phyloP scores from a whole-genome alignment of 1,140 invertebrate genomes.

The Pinna nobilis region DNA sequence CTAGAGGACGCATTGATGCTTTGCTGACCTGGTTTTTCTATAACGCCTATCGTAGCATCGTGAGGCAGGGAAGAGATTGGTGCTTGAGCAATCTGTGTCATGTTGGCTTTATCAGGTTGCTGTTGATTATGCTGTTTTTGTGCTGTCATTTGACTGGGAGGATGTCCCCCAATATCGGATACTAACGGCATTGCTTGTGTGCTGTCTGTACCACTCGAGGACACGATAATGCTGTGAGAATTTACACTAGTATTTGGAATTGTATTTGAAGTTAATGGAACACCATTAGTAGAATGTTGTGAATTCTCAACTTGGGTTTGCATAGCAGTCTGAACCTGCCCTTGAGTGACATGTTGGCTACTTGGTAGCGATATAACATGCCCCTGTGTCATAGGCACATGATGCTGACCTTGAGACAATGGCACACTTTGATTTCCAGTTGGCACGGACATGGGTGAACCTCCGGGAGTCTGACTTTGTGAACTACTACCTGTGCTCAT shows the following conservation, averaged over 20 bases:
- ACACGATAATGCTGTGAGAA: background rate
- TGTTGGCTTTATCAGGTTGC: no score
- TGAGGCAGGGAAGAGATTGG: background rate
- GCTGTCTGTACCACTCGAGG: background rate
- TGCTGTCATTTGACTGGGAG: background rate
- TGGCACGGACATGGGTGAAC: background rate
- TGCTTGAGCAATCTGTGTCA: background rate
- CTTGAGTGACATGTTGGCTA: background rate
- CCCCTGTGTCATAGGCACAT: background rate
- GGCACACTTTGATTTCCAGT: conserved; percentile 3
- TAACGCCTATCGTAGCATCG: background rate
- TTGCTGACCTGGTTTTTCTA: conserved; percentile 1
- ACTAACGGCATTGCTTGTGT: background rate
- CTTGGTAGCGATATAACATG: background rate
- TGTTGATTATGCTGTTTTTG: background rate
- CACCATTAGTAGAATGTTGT: background rate
- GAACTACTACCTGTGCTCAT: background rate
- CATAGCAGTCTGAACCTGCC: background rate
- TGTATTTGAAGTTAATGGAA: background rate
- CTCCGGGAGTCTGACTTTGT: background rate
- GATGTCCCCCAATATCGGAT: background rate
- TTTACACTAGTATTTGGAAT: background rate
- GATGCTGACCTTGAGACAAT: background rate
- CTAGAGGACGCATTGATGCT: conserved; percentile 9
- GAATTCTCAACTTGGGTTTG: background rate